phyloP scores from a whole-genome alignment of 2,888 invertebrate species.

The Pecten maximus region DNA sequence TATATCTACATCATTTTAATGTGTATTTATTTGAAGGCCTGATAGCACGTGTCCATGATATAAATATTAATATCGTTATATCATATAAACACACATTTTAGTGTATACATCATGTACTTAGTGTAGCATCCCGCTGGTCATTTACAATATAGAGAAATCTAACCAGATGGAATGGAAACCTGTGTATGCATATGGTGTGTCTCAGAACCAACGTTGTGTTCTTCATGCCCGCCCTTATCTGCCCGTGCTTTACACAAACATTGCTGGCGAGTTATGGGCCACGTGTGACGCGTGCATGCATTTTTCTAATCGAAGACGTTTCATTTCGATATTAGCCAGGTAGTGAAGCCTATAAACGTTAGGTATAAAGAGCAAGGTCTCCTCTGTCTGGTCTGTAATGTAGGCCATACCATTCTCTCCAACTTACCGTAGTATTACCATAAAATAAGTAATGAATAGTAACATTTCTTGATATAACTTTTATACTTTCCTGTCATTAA shows the following conservation, averaged over 20 bases:
- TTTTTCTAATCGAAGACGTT: slow-evolving; percentile 40
- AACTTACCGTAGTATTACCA: not conserved
- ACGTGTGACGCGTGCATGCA: slow-evolving; percentile 41
- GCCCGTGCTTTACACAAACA: slow-evolving; percentile 41
- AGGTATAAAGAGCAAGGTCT: slow-evolving; percentile 13
- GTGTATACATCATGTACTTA: not conserved
- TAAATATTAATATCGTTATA: not conserved
- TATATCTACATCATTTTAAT: not conserved
- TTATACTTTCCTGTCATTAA: too few relatives aligned
- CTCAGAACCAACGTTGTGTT: not conserved
- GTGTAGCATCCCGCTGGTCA: not conserved
- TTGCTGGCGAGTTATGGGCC: slow-evolving; percentile 45
- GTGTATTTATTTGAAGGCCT: not conserved
- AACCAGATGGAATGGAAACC: slow-evolving; percentile 6
- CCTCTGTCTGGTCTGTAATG: not conserved
- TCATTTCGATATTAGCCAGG: not conserved
- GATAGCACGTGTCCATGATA: not conserved
- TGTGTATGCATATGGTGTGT: slow-evolving; percentile 15
- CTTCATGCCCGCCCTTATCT: slow-evolving; percentile 17
- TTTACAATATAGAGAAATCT: not conserved
- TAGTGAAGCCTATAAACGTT: not conserved
- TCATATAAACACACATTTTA: not conserved
- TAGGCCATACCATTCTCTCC: not conserved
- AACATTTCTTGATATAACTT: not conserved
- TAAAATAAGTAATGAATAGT: not conserved